phyloP scores from a whole-genome alignment of 2,888 invertebrate genomes.

The Drosophila nigricruria region DNA sequence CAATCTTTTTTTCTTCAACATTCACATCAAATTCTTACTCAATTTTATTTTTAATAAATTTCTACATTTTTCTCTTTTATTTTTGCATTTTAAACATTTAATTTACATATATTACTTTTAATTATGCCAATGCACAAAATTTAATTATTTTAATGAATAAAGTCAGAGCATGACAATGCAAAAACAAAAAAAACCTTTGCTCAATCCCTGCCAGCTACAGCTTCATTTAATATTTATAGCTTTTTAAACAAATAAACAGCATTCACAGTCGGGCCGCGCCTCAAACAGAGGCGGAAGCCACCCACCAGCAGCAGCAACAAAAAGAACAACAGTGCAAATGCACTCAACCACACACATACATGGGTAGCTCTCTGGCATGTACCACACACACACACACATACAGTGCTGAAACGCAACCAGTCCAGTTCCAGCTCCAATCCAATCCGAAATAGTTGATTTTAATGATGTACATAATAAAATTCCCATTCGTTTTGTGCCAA shows the following conservation, averaged over 20 bases:
- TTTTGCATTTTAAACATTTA: neutral
- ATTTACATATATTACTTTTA: constrained; percentile 38
- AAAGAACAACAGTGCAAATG: constrained; percentile 60
- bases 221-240: constrained; percentile 83
- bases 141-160: constrained; percentile 69
- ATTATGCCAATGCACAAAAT: constrained; percentile 44
- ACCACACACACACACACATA: constrained; percentile 37
- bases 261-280: constrained; percentile 61
- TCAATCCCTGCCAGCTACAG: constrained; percentile 54
- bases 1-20: no score
- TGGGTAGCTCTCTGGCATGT: constrained; percentile 2
- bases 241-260: constrained; percentile 85
- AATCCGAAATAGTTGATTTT: constrained; percentile 84
- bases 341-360: constrained; percentile 64
- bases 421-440: constrained; percentile 76
- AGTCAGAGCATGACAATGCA: constrained; percentile 11
- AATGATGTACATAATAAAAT: constrained; percentile 85
- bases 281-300: constrained; percentile 44
- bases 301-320: constrained; percentile 49
- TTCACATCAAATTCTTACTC: no score
- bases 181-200: constrained; percentile 41
- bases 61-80: neutral
- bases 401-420: constrained; percentile 51
- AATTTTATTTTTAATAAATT: neutral
- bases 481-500: constrained; percentile 84